Evolutionary conservation across 2,797 vertebrate genomes (phyloP).

Genomic region (Pterois miles): DNA sequence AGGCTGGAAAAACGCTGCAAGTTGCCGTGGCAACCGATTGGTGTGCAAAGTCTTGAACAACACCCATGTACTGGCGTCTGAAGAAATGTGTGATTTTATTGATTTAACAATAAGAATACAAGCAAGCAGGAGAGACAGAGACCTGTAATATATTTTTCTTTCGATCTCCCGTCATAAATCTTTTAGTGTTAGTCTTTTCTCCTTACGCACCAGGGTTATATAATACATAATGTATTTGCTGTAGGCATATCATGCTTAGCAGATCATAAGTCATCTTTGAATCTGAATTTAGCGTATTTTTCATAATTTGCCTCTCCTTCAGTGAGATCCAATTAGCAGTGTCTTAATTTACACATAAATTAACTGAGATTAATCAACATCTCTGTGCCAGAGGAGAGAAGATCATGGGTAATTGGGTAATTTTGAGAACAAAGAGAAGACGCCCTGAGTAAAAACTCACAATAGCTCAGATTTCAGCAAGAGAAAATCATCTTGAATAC

Average conservation of each 20-base stretch:
- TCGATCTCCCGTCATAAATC: not conserved
- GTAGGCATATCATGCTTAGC: conserved; percentile 27
- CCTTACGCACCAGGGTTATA: conserved; percentile 22
- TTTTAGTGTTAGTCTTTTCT: not conserved
- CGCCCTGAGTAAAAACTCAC: conserved; percentile 22
- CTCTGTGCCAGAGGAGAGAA: conserved; percentile 51
- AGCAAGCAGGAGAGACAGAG: not conserved
- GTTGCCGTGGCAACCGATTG: conserved; percentile 74
- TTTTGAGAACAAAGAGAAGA: conserved; percentile 58
- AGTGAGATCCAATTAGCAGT: conserved; percentile 55
- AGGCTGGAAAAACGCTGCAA: conserved; percentile 58
- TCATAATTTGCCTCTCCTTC: conserved; percentile 34
- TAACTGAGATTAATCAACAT: conserved; percentile 65
- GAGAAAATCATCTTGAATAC: conserved; percentile 35
- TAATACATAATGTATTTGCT: conserved; percentile 39
- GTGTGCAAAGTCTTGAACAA: conserved; percentile 65
- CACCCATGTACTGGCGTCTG: conserved; percentile 50
- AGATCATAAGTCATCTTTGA: conserved; percentile 51
- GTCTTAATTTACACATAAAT: conserved; percentile 72
- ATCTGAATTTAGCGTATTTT: conserved; percentile 32
- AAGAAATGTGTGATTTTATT: conserved; percentile 48
- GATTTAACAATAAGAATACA: conserved; percentile 34
- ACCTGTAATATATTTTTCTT: conserved; percentile 14
- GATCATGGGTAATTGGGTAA: conserved; percentile 49
- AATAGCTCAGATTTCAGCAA: conserved; percentile 25